These are phyloP conservation scores for Tursiops truncatus DNA, from an alignment of 2,113 vertebrate genomes.

Conservation along the genomic window DNA sequence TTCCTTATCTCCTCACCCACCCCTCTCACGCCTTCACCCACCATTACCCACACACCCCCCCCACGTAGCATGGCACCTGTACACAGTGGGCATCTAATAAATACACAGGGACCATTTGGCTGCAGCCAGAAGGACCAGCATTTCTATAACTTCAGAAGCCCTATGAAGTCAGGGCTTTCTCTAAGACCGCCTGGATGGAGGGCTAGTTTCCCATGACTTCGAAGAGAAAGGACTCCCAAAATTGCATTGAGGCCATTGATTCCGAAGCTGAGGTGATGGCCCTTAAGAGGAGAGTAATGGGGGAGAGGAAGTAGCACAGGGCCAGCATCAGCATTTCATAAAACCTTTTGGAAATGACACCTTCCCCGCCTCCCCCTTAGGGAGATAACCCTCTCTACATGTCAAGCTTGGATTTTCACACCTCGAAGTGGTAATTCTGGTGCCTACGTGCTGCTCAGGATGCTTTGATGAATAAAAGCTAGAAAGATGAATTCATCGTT, in stretches of 20 bases:
- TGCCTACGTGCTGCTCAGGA: background rate
- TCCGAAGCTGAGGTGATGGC: background rate
- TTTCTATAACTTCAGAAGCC: background rate
- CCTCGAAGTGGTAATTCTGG: background rate
- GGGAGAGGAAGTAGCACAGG: background rate
- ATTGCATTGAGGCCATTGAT: background rate
- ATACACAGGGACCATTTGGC: rapidly evolving
- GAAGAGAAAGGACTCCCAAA: background rate
- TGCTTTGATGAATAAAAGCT: conserved; percentile 32
- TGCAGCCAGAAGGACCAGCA: background rate
- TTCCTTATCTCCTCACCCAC: background rate
- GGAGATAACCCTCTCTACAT: background rate
- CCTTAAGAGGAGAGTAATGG: rapidly evolving
- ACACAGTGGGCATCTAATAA: background rate
- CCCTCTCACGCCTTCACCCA: background rate
- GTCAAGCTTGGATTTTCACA: background rate
- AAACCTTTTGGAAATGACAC: background rate
- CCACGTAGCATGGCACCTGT: background rate
- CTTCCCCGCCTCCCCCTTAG: background rate
- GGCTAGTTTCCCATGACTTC: background rate
- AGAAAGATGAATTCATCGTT: background rate
- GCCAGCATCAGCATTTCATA: background rate
- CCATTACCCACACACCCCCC: background rate
- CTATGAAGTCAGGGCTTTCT: background rate
- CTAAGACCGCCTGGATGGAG: too few species aligned